phyloP scores from a whole-genome alignment of 2,113 vertebrate species.

The Barnardius zonarius region DNA sequence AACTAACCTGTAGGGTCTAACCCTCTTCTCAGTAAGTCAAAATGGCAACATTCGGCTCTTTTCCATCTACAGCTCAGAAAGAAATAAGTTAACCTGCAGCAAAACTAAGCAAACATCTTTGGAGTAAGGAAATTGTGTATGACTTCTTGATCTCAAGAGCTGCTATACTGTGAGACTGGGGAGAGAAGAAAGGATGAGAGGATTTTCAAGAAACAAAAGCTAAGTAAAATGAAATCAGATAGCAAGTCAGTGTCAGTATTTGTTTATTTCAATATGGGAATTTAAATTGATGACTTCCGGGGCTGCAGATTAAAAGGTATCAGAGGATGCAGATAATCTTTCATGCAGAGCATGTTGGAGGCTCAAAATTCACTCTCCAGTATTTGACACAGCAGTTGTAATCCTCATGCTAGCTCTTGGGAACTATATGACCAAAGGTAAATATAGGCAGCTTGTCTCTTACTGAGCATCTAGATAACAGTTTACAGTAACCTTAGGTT shows the following conservation, averaged over 20 bases:
- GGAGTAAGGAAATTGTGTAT: background rate
- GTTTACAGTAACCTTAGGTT: background rate
- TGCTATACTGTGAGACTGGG: background rate
- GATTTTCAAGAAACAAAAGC: background rate
- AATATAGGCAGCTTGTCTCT: background rate
- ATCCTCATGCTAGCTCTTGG: background rate
- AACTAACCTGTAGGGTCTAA: background rate
- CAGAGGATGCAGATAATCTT: background rate
- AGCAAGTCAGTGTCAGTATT: background rate
- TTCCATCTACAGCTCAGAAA: background rate
- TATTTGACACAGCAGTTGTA: background rate
- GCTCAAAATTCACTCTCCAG: background rate
- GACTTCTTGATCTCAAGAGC: background rate
- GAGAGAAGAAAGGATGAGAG: background rate
- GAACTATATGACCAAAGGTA: background rate
- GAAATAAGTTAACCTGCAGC: background rate
- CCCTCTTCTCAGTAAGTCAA: background rate
- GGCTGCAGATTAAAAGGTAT: constrained; percentile 10
- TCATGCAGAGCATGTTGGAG: background rate
- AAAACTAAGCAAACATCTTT: background rate
- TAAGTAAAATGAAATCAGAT: background rate
- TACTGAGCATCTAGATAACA: background rate
- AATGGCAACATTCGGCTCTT: background rate
- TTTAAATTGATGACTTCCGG: background rate
- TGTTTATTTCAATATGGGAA: background rate